Conservation (phyloP, 2,888 invertebrate genomes). For the Pandemis cinnamomeana region DNA sequence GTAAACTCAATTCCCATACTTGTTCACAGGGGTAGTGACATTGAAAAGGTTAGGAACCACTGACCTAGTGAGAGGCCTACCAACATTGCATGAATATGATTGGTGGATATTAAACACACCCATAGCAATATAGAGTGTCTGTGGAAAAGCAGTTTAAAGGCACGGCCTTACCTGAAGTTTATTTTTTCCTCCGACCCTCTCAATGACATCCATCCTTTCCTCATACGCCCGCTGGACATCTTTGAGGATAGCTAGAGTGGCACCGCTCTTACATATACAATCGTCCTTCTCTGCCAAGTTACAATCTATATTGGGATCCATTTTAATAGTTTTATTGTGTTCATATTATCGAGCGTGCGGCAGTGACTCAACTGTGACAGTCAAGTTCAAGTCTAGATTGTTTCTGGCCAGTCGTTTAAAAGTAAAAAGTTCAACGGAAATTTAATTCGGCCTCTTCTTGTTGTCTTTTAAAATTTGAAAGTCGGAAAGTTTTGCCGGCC, state of each 20-base stretch:
- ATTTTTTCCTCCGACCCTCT: conserved; percentile 66
- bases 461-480: conserved; percentile 32
- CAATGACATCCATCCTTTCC: conserved; percentile 84
- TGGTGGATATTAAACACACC: too few species aligned
- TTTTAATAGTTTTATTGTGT: conserved; percentile 8
- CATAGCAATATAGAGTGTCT: too few species aligned
- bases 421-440: not conserved
- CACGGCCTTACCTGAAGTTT: conserved; percentile 60
- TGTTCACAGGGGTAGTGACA: too few species aligned
- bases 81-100: too few species aligned
- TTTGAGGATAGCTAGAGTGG: conserved; percentile 78
- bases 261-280: conserved; percentile 58
- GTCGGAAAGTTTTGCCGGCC: too few species aligned
- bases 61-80: too few species aligned
- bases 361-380: conserved; percentile 13
- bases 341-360: conserved; percentile 3
- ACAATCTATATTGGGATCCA: conserved; percentile 55
- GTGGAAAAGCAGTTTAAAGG: too few species aligned
- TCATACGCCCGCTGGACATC: conserved; percentile 87
- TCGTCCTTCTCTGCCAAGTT: conserved; percentile 55
- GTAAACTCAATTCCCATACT: too few species aligned
- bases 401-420: conserved; percentile 2
- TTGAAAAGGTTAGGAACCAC: too few species aligned
- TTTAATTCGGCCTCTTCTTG: not conserved
- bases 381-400: not conserved